Evolutionary conservation across 2,888 invertebrate species (phyloP).

Genomic region (Stomorhina lunata): DNA sequence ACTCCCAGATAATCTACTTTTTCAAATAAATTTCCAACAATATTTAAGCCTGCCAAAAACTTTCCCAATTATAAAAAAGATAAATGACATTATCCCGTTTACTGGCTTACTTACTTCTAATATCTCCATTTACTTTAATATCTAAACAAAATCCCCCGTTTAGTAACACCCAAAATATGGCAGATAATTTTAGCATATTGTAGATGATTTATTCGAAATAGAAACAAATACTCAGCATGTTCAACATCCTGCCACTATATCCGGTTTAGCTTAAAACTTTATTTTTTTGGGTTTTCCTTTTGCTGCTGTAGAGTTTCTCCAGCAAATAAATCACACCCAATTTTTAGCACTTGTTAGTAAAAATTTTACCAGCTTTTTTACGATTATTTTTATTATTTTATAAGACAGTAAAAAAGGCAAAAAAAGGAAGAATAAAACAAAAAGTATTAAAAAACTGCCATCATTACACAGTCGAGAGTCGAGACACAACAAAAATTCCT

Average conservation of each 20-base stretch:
- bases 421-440: no score
- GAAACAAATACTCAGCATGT: slow-evolving; percentile 63
- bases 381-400: background rate
- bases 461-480: slow-evolving; percentile 33
- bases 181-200: slow-evolving; percentile 35
- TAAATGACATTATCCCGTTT: background rate
- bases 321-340: slow-evolving; percentile 65
- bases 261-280: slow-evolving; percentile 45
- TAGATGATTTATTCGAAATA: slow-evolving; percentile 62
- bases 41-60: no score
- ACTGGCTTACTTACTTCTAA: no score
- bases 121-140: background rate
- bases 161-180: slow-evolving; percentile 2
- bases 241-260: slow-evolving; percentile 51
- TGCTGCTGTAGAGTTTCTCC: no score
- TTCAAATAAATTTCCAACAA: no score
- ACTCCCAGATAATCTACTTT: no score
- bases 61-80: slow-evolving; percentile 5
- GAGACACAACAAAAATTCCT: slow-evolving; percentile 36
- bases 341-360: slow-evolving; percentile 60
- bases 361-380: slow-evolving; percentile 5
- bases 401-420: slow-evolving; percentile 1
- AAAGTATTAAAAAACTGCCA: slow-evolving; percentile 18
- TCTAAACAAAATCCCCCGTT: background rate
- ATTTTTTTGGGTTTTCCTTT: no score